Evolutionary conservation across 2,797 vertebrate genomes (phyloP).

Genomic region (Echeneis naucrates): DNA sequence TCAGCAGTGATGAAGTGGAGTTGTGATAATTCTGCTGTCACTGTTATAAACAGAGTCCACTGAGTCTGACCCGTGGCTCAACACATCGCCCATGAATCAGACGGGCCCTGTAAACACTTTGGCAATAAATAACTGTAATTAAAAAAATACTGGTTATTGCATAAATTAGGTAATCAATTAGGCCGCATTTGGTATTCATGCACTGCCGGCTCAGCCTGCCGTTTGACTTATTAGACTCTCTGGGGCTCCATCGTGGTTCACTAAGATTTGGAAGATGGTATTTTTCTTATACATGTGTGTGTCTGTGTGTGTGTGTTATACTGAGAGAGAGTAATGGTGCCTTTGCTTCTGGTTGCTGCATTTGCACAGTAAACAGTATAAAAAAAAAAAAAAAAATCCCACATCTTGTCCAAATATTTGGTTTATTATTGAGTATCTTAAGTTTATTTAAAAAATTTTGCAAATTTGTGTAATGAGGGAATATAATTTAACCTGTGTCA

Average conservation of each 20-base stretch:
- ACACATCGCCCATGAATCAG: constrained; percentile 76
- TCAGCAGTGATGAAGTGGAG: constrained; percentile 63
- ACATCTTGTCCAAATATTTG: background rate
- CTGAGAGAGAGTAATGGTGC: constrained; percentile 10
- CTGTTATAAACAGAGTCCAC: constrained; percentile 69
- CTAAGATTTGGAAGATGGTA: constrained; percentile 45
- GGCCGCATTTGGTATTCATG: constrained; percentile 84
- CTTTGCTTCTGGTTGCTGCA: constrained; percentile 4
- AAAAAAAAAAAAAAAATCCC: background rate
- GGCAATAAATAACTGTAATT: constrained; percentile 82
- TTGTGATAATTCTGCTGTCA: constrained; percentile 69
- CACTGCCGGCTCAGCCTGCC: constrained; percentile 77
- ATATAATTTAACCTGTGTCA: background rate
- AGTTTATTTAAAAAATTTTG: background rate
- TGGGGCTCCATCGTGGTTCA: constrained; percentile 48
- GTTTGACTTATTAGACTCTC: constrained; percentile 82
- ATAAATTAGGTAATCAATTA: constrained; percentile 88
- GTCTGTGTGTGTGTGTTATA: constrained; percentile 25
- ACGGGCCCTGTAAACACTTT: constrained; percentile 70
- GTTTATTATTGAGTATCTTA: background rate
- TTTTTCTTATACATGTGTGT: constrained; percentile 34
- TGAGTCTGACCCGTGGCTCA: constrained; percentile 68
- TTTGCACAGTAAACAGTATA: constrained; percentile 9
- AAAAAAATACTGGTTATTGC: constrained; percentile 81
- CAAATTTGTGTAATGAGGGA: background rate